Conservation (phyloP, 1,140 invertebrate species). For the Drosophila pandora region DNA sequence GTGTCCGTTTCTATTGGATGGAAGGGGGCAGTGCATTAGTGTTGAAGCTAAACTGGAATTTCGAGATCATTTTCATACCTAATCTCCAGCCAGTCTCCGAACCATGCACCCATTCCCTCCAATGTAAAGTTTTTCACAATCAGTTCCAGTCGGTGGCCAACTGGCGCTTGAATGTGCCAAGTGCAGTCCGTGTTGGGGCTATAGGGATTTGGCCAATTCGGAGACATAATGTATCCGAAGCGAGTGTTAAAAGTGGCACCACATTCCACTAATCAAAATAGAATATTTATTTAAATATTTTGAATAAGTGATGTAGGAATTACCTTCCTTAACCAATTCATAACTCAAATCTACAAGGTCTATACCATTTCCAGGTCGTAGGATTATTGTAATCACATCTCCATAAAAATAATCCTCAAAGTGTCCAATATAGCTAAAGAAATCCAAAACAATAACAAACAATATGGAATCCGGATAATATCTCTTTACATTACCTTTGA, state of each 20-base stretch:
- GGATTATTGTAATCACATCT: slow-evolving; percentile 38
- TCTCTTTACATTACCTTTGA: slow-evolving; percentile 11
- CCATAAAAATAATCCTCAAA: slow-evolving; percentile 5
- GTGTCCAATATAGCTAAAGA: background rate
- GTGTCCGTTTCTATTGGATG: slow-evolving; percentile 82
- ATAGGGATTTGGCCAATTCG: slow-evolving; percentile 90
- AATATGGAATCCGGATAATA: background rate
- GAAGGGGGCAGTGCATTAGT: background rate
- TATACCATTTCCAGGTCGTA: fast-evolving
- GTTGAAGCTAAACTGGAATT: background rate
- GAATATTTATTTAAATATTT: background rate
- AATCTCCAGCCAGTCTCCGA: slow-evolving; percentile 91
- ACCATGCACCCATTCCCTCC: slow-evolving; percentile 86
- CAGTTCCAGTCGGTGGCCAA: slow-evolving; percentile 89
- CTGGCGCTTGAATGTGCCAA: slow-evolving; percentile 90
- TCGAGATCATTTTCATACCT: slow-evolving; percentile 84
- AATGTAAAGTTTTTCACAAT: slow-evolving; percentile 89
- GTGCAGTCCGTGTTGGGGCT: slow-evolving; percentile 87
- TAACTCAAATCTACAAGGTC: background rate
- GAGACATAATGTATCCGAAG: slow-evolving; percentile 87
- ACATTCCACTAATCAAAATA: slow-evolving; percentile 85
- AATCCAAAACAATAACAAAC: background rate
- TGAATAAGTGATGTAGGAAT: too few relatives aligned
- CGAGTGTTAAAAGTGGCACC: slow-evolving; percentile 88
- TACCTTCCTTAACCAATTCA: background rate